Base-by-base conservation (phyloP, 2,797 vertebrate species). In the Diglossa cyanea region DNA sequence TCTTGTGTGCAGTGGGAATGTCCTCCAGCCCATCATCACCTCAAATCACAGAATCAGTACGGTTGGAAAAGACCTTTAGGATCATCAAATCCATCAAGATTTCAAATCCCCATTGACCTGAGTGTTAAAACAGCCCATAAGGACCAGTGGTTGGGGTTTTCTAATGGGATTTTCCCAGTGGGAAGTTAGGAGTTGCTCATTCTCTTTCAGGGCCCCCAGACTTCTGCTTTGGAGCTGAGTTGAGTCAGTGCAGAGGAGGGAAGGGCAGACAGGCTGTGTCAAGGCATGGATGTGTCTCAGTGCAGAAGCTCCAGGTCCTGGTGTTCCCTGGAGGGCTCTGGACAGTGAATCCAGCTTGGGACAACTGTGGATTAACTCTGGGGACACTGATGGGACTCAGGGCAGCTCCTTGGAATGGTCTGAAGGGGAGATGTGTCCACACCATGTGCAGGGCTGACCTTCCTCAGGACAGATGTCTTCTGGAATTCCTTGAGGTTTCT, bases 331-430 rank as follows among this genome's bases (percentile, higher is more conserved):
- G 26, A n/a, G 18, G 30, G 18, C 26, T 67, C n/a, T 30, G 70
- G 10, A 0, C 14, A 28, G 11, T 0, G 4, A 14, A 5, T 37
- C 44, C 13, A 25, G 9, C 35, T 86, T 0, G 3, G 13, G 25
- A 0, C 11, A 33, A 0, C 19, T 25, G 39, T 25, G 16, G 9
- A 3, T 85, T 28, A 14, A 0, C 0, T 0, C 4, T 12, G 62
- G 3, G 40, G 55, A 17, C 3, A 3, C 42, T 76, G 35, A 4
- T 44, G 48, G 51, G 28, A 33, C 51, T 50, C 2, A 1, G 18
- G 42, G 19, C 28, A 28, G 47, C 55, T 53, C 68, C 31, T 14
- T 0, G 0, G 73, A 12, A 4, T 50, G n/a, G 37, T 53, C 45
- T 48, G 25, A 13, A 62, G 17, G 35, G 14, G 19, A 45, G 14